phyloP scores from a whole-genome alignment of 2,113 vertebrate genomes.

The Heterotis niloticus region DNA sequence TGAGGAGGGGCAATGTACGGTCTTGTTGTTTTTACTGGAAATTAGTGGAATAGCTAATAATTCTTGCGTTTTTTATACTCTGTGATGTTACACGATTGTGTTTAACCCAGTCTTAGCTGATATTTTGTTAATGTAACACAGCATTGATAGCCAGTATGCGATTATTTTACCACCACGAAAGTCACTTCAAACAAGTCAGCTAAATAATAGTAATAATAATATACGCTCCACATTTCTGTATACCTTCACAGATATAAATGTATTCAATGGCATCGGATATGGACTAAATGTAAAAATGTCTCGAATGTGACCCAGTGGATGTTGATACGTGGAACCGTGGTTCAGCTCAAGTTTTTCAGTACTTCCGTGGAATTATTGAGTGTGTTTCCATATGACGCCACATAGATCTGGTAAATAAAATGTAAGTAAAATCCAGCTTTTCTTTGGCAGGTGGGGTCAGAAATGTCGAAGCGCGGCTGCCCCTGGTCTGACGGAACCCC shows the following conservation, averaged over 20 bases:
- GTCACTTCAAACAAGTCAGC: background rate
- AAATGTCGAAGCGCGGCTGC: constrained; percentile 22
- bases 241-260: too few species aligned
- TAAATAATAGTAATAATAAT: background rate
- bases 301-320: background rate
- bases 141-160: background rate
- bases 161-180: background rate
- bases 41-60: background rate
- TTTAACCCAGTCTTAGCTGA: background rate
- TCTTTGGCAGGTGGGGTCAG: constrained; percentile 7
- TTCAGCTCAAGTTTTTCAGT: too few species aligned
- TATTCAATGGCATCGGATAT: too few species aligned
- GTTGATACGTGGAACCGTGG: background rate
- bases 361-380: background rate
- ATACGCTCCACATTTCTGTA: background rate
- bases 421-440: background rate
- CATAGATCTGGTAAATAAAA: background rate
- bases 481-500: constrained; percentile 25
- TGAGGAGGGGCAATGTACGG: too few species aligned
- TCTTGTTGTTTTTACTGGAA: too few species aligned
- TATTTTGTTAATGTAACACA: background rate
- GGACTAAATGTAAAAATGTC: background rate
- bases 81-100: background rate
- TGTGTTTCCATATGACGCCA: background rate
- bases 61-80: too few species aligned